Evolutionary conservation across 1,140 invertebrate genomes (phyloP), one percentile per base, ranked within the genome.

Genomic region (Schmidtea mediterranea): DNA sequence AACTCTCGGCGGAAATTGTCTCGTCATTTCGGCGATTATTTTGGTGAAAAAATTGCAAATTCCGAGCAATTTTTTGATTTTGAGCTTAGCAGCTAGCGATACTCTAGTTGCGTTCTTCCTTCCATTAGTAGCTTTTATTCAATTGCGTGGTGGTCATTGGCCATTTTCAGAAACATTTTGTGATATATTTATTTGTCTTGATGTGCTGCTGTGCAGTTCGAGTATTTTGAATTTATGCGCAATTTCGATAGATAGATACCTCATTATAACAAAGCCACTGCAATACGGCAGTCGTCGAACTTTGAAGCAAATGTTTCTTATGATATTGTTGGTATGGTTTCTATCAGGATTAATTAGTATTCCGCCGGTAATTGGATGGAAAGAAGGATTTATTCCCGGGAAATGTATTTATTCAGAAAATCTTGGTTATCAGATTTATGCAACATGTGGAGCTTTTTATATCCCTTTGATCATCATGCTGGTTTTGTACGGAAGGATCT

Each of bases 321-420:
- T 69, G 59, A 65, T 72, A 24, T 52, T 56, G 0, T 52, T 61
- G 36, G 70, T 70, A 5, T 71, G 70, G 70, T 49, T 61, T 13
- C 26, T 59, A 2, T 64, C 68, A 16, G 60, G 65, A 8, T 49
- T 70, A 12, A 67, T 71, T 37, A 66, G 62, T 40, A 58, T 69
- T 23, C 63, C 68, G 1, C 70, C 70, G 12, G 51, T 69, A 13
- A 60, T 70, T 43, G 51, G 60, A 41, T 62, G 64, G 62, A 63
- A 63, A 48, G 52, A 49, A 18, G 51, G 51, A 19, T 52, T 57
- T 18, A 49, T 36, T 5, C 49, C 55, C 8, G 56, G 53, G 23
- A 43, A 56, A 56, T 95, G 89, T 70, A 70, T 84, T 54, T 79
- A 90, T 43, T 87, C 80, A 55, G 84, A 95, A 69, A 80, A 89